Evolutionary conservation across 2,888 invertebrate genomes (phyloP), one percentile per base, ranked within the genome.

Genomic region (Drosophila prostipennis): DNA sequence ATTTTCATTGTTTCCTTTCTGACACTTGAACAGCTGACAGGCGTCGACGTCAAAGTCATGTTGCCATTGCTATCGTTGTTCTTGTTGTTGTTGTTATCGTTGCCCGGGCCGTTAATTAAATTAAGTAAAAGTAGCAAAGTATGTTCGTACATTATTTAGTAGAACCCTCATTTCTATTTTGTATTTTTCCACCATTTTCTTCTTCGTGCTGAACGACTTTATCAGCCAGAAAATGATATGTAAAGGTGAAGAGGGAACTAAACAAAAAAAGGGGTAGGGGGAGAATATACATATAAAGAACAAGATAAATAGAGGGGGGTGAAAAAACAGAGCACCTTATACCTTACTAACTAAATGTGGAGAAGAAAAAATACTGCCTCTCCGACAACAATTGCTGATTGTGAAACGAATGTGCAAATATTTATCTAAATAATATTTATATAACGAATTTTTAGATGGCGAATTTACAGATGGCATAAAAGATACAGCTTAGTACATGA

Each of bases 61-160:
- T 67, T 74, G 64, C 40, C 51, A 37, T n/a, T 56, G 60, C 19
- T 37, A 54, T 23, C 67, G 26, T 29, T 51, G 64, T 26, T 45
- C 54, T 19, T 64, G 45, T 1, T 26, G 34, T 16, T 59, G 56
- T n/a, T 57, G 56, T 46, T 67, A 57, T 73, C 74, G 73, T 74
- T 89, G 79, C 74, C 73, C 26, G 68, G 82, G 74, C 75, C 87
- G 84, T 89, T 84, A 84, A 84, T 84, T 84, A 81, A 84, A 84
- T 84, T 84, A 84, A 89, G 74, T 87, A 85, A 84, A 84, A 84
- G 87, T 82, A 87, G 87, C 84, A 75, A 73, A 73, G 75, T 88
- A 81, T 86, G 81, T 86, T 81, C 86, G 86, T 79, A 71, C 65
- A 71, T 71, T 71, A 71, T 73, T 73, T 75, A 73, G 73, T 57